A percentile compares a stretch with the other conserved stretches of the same genome.
These are phyloP conservation scores for Catamblyrhynchus diadema DNA, from an alignment of 2,797 vertebrate species.

Conservation along the genomic window DNA sequence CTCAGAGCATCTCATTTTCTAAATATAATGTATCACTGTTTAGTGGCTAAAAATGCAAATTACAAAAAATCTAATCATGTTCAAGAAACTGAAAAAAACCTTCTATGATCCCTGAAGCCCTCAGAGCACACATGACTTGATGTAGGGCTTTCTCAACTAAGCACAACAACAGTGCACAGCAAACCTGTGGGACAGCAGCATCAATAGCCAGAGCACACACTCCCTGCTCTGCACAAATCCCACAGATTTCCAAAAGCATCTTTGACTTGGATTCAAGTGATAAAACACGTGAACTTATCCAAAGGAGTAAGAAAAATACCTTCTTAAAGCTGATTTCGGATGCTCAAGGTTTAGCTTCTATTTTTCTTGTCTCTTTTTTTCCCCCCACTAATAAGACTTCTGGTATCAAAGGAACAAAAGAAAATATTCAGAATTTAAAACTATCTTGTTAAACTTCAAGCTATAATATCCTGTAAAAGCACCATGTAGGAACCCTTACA, in stretches of 20 bases:
- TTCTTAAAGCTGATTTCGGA: conserved; percentile 37
- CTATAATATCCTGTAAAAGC: background rate
- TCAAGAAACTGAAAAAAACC: conserved; percentile 43
- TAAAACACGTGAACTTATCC: conserved; percentile 24
- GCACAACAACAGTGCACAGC: background rate
- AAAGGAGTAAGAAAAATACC: conserved; percentile 30
- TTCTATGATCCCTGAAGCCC: background rate
- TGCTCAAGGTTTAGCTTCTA: background rate
- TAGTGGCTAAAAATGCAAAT: conserved; percentile 64
- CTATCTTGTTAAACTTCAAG: conserved; percentile 1
- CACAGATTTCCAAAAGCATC: conserved; percentile 28
- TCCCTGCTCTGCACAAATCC: conserved; percentile 4
- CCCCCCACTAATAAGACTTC: background rate
- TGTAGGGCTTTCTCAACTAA: conserved; percentile 20
- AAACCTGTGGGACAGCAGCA: conserved; percentile 56
- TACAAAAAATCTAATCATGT: conserved; percentile 53
- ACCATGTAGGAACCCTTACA: background rate
- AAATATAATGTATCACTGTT: conserved; percentile 58
- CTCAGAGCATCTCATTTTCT: conserved; percentile 57
- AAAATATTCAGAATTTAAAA: conserved; percentile 18
- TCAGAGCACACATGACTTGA: conserved; percentile 1
- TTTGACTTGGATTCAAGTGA: conserved; percentile 35
- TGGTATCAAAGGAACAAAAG: conserved; percentile 3
- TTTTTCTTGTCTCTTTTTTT: background rate
- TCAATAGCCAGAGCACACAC: background rate